Base-by-base conservation (phyloP, 2,888 invertebrate genomes). In the Augochlorella aurata region DNA sequence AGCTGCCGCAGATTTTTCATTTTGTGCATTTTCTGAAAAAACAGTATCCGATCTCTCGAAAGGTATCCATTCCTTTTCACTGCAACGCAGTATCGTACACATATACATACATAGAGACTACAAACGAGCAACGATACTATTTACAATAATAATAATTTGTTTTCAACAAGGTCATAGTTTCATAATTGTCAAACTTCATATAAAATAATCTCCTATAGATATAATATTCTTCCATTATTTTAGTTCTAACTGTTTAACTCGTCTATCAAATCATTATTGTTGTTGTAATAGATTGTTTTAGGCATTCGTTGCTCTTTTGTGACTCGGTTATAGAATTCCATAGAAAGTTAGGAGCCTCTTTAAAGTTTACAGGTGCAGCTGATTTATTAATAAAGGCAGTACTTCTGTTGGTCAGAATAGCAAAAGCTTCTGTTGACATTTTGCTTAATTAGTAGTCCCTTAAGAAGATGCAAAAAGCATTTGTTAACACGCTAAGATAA, bases 1-100 rank as follows among this genome's bases (percentile, higher is more conserved):
- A 95, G 94, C 94, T 95, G 94, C 90, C 95, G 95, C 91, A 95
- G 94, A 91, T 94, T 94, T 95, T 95, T 95, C 94, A 94, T 94
- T 94, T 95, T 95, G 94, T 95, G 94, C 95, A 95, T 95, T 95
- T 95, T 96, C 96, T 96, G 95, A 94, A 95, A 95, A 94, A 93
- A 94, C 87, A 92, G 90, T 89, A 92, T 87, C 92, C 91, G 93
- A 92, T 91, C 90, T 92, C 93, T 93, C 90, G 90, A 93, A 88
- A 91, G 89, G 86, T 93, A 93, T 93, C 91, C 90, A 90, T 89
- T 90, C 76, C 73, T 74, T 78, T 65, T 44, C 81, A 78, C 75
- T 69, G 74, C 63, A 77, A 72, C 76, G 76, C 79, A 84, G 77
- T 61, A 74, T 67, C 66, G 81, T 77, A 75, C 67, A 78, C 73